Evolutionary conservation across 2,113 vertebrate species (phyloP), one percentile per base, ranked within the genome.

Genomic region (Colistium nudipinnis): DNA sequence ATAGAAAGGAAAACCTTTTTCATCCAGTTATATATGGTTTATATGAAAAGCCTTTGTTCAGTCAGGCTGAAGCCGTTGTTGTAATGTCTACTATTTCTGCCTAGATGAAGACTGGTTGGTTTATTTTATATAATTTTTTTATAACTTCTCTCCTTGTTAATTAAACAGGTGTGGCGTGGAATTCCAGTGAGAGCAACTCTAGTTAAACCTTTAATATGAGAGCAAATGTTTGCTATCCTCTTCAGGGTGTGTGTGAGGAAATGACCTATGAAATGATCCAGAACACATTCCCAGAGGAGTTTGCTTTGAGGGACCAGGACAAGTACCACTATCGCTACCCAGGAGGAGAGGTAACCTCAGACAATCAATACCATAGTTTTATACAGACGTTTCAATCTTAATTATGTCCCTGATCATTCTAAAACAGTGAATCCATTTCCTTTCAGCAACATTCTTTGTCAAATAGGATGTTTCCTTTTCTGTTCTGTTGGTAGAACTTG

Each of bases 251-350:
- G 3, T 99, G 98, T 72, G 98, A 99, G 83, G 98, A 99, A 82
- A 97, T 99, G 98, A 96, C 93, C 7, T 99, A 99, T 0, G 92
- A 94, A 1, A 95, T 97, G 90, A 98, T 99, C 4, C 92, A 98
- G 74, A 91, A 92, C 52, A 91, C 90, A 31, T 96, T 96, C 20
- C 98, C 97, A 0, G 98, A 99, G 0, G 98, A 99, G 80, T 99
- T 98, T 90, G 94, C 95, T 2, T 84, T 98, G 87, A 94, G 98
- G 70, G 97, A 99, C 84, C 96, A 98, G 84, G 97, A 99, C 81
- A 99, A 99, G 25, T 99, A 96, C 5, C 95, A 98, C 14, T 99
- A 99, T 55, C 96, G 98, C n/a, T 99, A 99, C 6, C 98, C 96
- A 45, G 96, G 97, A 69, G 98, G 98, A 76, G 98, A 99, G 96